Base-by-base conservation (phyloP, 2,888 invertebrate species). In the Euzetes globulus region DNA sequence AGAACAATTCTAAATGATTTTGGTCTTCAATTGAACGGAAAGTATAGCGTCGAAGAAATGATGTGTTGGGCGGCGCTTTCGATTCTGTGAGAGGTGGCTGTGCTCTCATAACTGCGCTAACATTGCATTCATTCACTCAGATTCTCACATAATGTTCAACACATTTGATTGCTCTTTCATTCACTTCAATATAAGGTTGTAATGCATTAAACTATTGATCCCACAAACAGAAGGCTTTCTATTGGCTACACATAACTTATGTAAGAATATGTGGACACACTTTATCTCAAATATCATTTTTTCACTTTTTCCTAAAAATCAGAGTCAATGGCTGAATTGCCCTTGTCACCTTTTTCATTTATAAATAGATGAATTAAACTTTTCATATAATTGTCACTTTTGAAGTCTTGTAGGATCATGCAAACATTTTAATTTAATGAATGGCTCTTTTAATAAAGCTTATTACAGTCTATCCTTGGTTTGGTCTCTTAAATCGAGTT, bases 211-310 rank as follows among this genome's bases (percentile, higher is more conserved):
- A 58, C 27, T 58, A 58, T 58, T 58, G 58, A 58, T 58, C 58
- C 17, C 3, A 9, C 58, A 6, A 5, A 22, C 58, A 58, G 22
- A 22, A 22, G 58, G 22, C 3, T 25, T 58, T 9, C 25, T 25
- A 58, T 58, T 58, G 58, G 58, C 58, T 58, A 17, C 58, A 58
- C 58, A 58, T 58, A 58, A 58, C n/a, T n/a, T n/a, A n/a, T n/a
- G n/a, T n/a, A n/a, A n/a, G n/a, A n/a, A n/a, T n/a, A n/a, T n/a
- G n/a, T n/a, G n/a, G n/a, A n/a, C n/a, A n/a, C n/a, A n/a, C n/a
- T n/a, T n/a, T n/a, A n/a, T n/a, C n/a, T n/a, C n/a, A n/a, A n/a
- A n/a, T n/a, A n/a, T n/a, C n/a, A n/a, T n/a, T n/a, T n/a, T n/a
- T n/a, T n/a, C n/a, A n/a, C n/a, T n/a, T n/a, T n/a, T n/a, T n/a